These are phyloP conservation scores for Corydoras maculifer DNA, from an alignment of 2,113 vertebrate species.

Conservation along the genomic window DNA sequence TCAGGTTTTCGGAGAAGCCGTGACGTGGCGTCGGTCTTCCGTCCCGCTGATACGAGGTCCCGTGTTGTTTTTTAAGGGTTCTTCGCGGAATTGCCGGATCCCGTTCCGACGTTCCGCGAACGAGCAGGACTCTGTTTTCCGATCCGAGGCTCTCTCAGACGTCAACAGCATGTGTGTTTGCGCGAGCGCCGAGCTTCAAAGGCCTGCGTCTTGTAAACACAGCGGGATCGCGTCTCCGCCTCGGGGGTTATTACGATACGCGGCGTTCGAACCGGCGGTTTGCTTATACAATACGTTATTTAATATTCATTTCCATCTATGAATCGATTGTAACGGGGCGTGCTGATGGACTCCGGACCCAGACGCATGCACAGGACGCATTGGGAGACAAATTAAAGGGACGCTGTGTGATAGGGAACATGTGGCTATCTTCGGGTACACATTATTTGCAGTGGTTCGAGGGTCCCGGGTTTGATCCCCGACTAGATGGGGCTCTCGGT, in stretches of 20 bases:
- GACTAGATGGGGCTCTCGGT: too few species aligned
- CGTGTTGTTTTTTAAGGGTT: not conserved
- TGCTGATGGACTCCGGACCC: too few species aligned
- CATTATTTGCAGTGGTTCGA: too few species aligned
- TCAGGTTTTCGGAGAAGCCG: conserved; percentile 17
- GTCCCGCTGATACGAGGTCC: conserved; percentile 1
- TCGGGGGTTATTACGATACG: not conserved
- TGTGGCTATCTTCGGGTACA: too few species aligned
- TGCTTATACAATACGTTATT: too few species aligned
- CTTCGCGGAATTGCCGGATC: conserved; percentile 1
- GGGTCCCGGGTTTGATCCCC: too few species aligned
- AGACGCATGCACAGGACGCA: too few species aligned
- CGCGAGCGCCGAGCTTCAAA: not conserved
- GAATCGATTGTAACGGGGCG: too few species aligned
- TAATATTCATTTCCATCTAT: too few species aligned
- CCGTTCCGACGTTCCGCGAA: not conserved
- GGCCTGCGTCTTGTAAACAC: not conserved
- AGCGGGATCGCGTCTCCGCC: not conserved
- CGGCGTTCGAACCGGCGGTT: too few species aligned
- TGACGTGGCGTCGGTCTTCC: conserved; percentile 2
- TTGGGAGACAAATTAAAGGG: too few species aligned
- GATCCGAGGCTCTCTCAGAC: not conserved
- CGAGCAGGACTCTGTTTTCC: not conserved
- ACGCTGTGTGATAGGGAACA: too few species aligned
- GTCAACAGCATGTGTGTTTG: not conserved